Conservation (phyloP, 2,888 invertebrate genomes). For the Asteroscopus sphinx region DNA sequence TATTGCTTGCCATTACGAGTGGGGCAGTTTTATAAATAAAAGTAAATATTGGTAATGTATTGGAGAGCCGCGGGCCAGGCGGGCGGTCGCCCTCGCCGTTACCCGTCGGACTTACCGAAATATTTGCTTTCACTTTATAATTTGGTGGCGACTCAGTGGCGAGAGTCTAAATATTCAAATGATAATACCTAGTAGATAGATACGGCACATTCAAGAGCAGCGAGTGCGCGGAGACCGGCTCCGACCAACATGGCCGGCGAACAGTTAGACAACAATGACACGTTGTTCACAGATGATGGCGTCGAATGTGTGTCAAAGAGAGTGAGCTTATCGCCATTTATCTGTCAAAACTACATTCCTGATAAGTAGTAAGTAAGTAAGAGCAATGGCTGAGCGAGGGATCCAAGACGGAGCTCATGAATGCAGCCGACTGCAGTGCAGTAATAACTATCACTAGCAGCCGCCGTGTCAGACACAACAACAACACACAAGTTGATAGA, state of each 20-base stretch:
- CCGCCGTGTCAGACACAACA: no score
- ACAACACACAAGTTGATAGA: no score
- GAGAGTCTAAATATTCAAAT: constrained; percentile 28
- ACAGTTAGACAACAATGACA: not conserved
- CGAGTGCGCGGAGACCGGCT: not conserved
- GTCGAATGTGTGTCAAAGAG: not conserved
- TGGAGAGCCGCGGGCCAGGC: not conserved
- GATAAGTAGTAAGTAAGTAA: no score
- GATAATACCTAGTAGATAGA: no score
- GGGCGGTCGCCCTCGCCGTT: not conserved
- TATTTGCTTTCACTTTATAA: constrained; percentile 46
- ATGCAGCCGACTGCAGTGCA: no score
- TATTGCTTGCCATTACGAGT: not conserved
- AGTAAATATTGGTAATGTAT: constrained; percentile 1
- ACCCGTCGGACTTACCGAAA: constrained; percentile 14
- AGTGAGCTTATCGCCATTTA: no score
- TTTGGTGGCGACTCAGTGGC: not conserved
- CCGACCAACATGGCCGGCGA: not conserved
- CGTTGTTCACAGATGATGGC: not conserved
- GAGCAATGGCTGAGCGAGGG: no score
- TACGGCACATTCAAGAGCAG: not conserved
- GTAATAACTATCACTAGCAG: no score
- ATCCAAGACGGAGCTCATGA: no score
- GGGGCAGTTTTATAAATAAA: constrained; percentile 4
- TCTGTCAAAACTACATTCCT: no score